Percentiles rank a stretch among this genome's conserved stretches.
phyloP scores from a whole-genome alignment of 1,140 invertebrate genomes.

The Globodera rostochiensis region DNA sequence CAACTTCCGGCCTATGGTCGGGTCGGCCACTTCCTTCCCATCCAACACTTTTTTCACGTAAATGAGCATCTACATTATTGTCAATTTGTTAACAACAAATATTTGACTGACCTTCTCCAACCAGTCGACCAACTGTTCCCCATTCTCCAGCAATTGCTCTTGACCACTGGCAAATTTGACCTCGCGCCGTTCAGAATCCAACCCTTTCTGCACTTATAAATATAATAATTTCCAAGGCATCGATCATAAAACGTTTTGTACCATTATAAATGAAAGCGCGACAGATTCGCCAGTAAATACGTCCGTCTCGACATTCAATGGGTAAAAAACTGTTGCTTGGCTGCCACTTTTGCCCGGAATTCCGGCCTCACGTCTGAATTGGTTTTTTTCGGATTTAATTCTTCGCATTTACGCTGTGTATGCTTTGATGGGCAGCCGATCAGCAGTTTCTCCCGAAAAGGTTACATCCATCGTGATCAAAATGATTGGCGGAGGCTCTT shows the following conservation, averaged over 20 bases:
- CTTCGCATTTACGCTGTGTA: conserved; percentile 42
- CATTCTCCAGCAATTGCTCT: conserved; percentile 51
- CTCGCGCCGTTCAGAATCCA: conserved; percentile 54
- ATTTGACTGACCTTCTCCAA: conserved; percentile 44
- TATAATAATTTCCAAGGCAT: neutral
- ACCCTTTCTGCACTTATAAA: conserved; percentile 52
- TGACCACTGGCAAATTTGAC: conserved; percentile 50
- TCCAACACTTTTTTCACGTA: conserved; percentile 59
- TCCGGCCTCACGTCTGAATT: conserved; percentile 56
- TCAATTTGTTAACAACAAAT: neutral
- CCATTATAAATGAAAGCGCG: conserved; percentile 50
- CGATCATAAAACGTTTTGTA: neutral
- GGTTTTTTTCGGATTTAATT: neutral
- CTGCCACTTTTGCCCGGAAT: conserved; percentile 43
- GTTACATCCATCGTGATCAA: conserved; percentile 59
- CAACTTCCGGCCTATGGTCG: conserved; percentile 55
- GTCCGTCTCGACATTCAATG: conserved; percentile 59
- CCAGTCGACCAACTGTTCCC: conserved; percentile 55
- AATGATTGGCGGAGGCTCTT: conserved; percentile 48
- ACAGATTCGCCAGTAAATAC: conserved; percentile 59
- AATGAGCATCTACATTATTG: conserved; percentile 9
- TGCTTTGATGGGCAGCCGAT: conserved; percentile 54
- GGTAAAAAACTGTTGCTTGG: conserved; percentile 47
- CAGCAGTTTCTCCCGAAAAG: conserved; percentile 41
- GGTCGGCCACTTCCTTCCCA: conserved; percentile 41